Percentiles rank a stretch among this genome's conserved stretches.
These are phyloP conservation scores for Magallana nippona DNA, from an alignment of 2,888 invertebrate genomes.

Conservation along the genomic window DNA sequence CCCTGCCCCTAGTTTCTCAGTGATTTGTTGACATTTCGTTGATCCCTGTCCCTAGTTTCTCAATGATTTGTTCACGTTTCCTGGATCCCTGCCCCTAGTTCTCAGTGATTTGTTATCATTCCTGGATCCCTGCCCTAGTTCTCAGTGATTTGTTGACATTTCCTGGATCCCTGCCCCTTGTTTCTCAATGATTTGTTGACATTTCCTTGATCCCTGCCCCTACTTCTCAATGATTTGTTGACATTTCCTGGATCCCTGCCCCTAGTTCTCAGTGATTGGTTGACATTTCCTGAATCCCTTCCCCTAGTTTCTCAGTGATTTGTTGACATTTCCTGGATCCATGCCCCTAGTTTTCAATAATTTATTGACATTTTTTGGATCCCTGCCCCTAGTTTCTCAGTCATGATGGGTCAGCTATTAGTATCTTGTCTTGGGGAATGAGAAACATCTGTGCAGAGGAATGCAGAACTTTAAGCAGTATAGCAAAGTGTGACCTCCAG, in stretches of 20 bases:
- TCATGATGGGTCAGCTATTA: neutral
- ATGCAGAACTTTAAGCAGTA: neutral
- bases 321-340: no score
- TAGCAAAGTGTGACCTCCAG: neutral
- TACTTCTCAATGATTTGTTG: neutral
- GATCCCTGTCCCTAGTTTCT: no score
- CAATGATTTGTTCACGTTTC: no score
- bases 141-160: neutral
- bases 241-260: no score
- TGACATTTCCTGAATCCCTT: neutral
- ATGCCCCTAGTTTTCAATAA: no score
- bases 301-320: neutral
- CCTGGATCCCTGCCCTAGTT: neutral
- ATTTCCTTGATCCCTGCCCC: conserved; percentile 5
- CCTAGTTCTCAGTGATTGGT: no score
- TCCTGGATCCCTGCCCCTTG: neutral
- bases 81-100: no score
- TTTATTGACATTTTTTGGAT: conserved; percentile 1
- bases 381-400: neutral
- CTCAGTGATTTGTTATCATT: neutral
- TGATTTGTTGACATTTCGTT: neutral
- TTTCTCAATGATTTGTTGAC: neutral
- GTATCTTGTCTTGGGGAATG: neutral
- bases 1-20: no score
- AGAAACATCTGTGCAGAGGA: conserved; percentile 11